Conservation (phyloP, 2,113 vertebrate species). For the Nycticryphes semicollaris region DNA sequence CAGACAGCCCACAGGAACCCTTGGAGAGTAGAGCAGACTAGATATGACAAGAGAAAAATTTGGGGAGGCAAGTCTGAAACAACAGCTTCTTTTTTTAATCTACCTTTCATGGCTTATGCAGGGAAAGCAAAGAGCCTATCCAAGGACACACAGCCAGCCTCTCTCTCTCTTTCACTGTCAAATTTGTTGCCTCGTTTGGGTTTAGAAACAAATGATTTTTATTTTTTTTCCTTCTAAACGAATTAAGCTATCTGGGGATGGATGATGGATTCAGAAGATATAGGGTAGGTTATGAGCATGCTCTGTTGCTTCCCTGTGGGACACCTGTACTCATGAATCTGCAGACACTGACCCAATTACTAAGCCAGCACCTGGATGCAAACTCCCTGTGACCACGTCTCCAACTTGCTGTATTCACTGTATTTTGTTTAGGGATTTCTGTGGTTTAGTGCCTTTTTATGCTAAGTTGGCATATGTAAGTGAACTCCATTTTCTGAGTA, state of each 20-base stretch:
- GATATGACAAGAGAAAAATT: slow-evolving; percentile 9
- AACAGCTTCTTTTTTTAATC: neutral
- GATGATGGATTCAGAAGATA: slow-evolving; percentile 60
- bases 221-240: slow-evolving; percentile 47
- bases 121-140: slow-evolving; percentile 28
- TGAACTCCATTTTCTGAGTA: slow-evolving; percentile 51
- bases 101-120: neutral
- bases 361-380: slow-evolving; percentile 58
- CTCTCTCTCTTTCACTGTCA: slow-evolving; percentile 49
- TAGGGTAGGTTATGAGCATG: slow-evolving; percentile 45
- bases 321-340: slow-evolving; percentile 56
- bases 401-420: slow-evolving; percentile 35
- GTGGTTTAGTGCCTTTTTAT: slow-evolving; percentile 10
- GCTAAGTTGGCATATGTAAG: slow-evolving; percentile 43
- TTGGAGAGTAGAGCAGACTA: slow-evolving; percentile 6
- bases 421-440: slow-evolving; percentile 34
- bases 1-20: neutral
- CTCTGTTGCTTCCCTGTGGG: slow-evolving; percentile 50
- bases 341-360: slow-evolving; percentile 69
- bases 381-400: slow-evolving; percentile 11
- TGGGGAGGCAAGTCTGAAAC: slow-evolving; percentile 12
- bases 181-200: slow-evolving; percentile 43
- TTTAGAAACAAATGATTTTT: slow-evolving; percentile 46
- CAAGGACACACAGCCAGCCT: slow-evolving; percentile 32
- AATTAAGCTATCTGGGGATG: slow-evolving; percentile 66